Base-by-base conservation (phyloP, 1,140 invertebrate genomes). In the Lanistes nyassanus region DNA sequence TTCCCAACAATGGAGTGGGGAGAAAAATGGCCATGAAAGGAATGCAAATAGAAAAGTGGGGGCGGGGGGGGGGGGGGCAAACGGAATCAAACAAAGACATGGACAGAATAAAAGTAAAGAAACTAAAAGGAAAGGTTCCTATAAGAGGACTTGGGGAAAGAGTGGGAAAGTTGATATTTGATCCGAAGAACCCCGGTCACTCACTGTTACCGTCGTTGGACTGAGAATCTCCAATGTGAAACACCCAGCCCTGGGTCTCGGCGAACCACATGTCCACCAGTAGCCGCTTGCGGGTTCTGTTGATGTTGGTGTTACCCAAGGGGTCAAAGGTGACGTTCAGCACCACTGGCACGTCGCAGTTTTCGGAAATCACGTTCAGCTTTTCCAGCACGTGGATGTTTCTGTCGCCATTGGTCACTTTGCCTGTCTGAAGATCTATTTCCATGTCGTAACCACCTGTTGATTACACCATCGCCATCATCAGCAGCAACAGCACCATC, bases 401-500 rank as follows among this genome's bases (percentile, higher is more conserved):
- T 9, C 3, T 26, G 51, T 70, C 68, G 9, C 26, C 39, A 70
- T 53, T 47, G 51, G 26, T 26, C 23, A 21, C 55, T 7, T 56
- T 42, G 31, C 0, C 34, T 7, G 26, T 42, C n/a, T 72, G 21
- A 72, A 37, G 26, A 21, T 29, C 69, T 16, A n/a, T 19, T 19
- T 31, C 69, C 29, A 34, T 39, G 26, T 29, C 21, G 26, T 26
- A 26, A 23, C 16, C 37, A 16, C 29, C 53, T 36, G 23, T 26
- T n/a, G 36, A 31, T 3, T 39, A 23, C 11, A 55, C 31, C 51
- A 71, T 29, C 68, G 29, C 53, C 68, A 71, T 55, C 68, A 56
- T 71, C 68, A 71, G n/a, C 68, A 71, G n/a, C 68, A 71, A 9
- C 42, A 71, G 6, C 47, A 42, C 26, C 47, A 71, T 55, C 47